phyloP scores from a whole-genome alignment of 2,888 invertebrate species.

The Tipula helvola region DNA sequence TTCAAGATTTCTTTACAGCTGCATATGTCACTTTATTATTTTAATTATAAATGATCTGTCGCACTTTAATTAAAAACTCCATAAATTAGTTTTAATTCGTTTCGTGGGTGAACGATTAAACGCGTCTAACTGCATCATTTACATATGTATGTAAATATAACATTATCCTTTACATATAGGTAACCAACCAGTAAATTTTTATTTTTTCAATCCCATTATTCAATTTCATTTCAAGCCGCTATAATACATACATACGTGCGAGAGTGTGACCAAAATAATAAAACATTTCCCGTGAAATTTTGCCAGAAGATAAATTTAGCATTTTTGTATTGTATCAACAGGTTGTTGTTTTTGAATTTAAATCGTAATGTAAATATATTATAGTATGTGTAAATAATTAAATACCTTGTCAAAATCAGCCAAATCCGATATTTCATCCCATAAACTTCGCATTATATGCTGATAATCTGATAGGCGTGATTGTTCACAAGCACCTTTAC shows the following conservation, averaged over 20 bases:
- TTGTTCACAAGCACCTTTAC: constrained; percentile 66
- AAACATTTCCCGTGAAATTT: constrained; percentile 7
- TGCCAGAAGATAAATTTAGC: not conserved
- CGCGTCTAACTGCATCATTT: not conserved
- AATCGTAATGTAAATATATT: not conserved
- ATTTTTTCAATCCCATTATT: not conserved
- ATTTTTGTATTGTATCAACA: not conserved
- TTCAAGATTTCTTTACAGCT: not conserved
- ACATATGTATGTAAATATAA: not conserved
- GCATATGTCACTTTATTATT: not conserved
- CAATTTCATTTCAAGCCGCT: not conserved
- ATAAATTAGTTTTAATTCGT: not conserved
- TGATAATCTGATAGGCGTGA: constrained; percentile 63
- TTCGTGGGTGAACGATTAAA: not conserved
- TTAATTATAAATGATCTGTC: not conserved
- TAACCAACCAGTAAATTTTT: not conserved
- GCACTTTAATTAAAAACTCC: not conserved
- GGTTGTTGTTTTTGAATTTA: not conserved
- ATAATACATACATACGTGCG: not conserved
- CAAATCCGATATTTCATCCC: constrained; percentile 75
- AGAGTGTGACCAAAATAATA: not conserved
- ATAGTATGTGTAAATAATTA: not conserved
- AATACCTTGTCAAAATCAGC: constrained; percentile 76
- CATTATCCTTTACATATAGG: not conserved
- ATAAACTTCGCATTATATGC: constrained; percentile 69